A percentile compares a stretch with the other conserved stretches of the same genome.
phyloP scores from a whole-genome alignment of 2,888 invertebrate genomes.

The Drosophila mimetica region DNA sequence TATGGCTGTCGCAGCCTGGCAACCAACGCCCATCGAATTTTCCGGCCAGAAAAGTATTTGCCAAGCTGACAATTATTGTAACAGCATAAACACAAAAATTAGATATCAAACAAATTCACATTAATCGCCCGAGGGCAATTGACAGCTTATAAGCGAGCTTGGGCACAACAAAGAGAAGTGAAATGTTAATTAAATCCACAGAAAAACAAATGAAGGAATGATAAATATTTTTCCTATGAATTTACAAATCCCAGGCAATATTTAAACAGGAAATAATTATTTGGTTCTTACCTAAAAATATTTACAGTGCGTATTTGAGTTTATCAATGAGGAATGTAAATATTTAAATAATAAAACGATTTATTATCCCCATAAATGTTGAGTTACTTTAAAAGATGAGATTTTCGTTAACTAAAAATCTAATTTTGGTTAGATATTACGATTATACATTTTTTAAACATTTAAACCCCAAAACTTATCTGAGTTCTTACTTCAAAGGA shows the following conservation, averaged over 20 bases:
- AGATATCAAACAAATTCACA: slow-evolving; percentile 34
- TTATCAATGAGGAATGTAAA: neutral
- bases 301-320: neutral
- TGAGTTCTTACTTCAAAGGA: too few relatives aligned
- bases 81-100: slow-evolving; percentile 24
- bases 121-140: slow-evolving; percentile 33
- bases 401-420: too few relatives aligned
- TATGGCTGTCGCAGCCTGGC: slow-evolving; percentile 52
- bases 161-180: slow-evolving; percentile 6
- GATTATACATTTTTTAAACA: too few relatives aligned
- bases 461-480: too few relatives aligned
- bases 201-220: neutral
- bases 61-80: slow-evolving; percentile 44
- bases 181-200: slow-evolving; percentile 42
- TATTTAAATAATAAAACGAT: neutral
- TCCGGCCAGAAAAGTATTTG: slow-evolving; percentile 47
- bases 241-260: neutral
- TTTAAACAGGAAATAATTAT: neutral
- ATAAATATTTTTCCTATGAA: neutral
- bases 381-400: too few relatives aligned
- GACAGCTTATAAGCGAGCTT: slow-evolving; percentile 22
- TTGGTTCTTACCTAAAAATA: neutral
- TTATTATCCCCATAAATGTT: too few relatives aligned
- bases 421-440: too few relatives aligned
- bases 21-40: slow-evolving; percentile 37